A percentile compares a stretch with the other conserved stretches of the same genome.
Evolutionary conservation across 2,888 invertebrate species (phyloP).

Genomic region (Sturmia bella): DNA sequence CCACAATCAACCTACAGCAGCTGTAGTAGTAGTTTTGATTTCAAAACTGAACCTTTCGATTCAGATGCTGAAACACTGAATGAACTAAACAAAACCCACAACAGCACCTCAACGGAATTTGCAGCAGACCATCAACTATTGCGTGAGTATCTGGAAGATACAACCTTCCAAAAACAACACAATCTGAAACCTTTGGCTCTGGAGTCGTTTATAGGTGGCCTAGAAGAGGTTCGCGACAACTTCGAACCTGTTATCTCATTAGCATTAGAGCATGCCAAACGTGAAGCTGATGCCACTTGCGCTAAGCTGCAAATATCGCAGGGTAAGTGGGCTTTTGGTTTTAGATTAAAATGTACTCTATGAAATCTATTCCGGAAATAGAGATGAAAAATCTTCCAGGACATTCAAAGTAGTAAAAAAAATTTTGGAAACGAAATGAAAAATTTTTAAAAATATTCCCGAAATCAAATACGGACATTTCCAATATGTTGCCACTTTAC

Average conservation of each 20-base stretch:
- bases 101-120: neutral
- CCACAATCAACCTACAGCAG: conserved; percentile 80
- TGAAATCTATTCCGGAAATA: neutral
- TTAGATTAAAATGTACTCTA: neutral
- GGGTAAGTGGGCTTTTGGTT: conserved; percentile 85
- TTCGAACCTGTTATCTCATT: conserved; percentile 92
- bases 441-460: no score
- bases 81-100: conserved; percentile 76
- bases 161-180: conserved; percentile 91
- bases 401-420: no score
- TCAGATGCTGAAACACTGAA: conserved; percentile 79
- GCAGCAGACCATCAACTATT: conserved; percentile 88
- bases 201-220: conserved; percentile 84
- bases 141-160: conserved; percentile 91
- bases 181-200: conserved; percentile 91
- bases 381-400: no score
- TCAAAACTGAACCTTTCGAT: conserved; percentile 81
- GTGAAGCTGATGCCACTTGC: conserved; percentile 93
- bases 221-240: conserved; percentile 86
- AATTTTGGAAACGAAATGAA: no score
- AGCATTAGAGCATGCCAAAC: conserved; percentile 92
- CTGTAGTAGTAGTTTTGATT: conserved; percentile 73
- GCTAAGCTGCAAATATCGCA: conserved; percentile 92
- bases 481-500: no score
- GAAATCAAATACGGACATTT: no score